Evolutionary conservation across 2,797 vertebrate genomes (phyloP).

Genomic region (Varecia variegata): DNA sequence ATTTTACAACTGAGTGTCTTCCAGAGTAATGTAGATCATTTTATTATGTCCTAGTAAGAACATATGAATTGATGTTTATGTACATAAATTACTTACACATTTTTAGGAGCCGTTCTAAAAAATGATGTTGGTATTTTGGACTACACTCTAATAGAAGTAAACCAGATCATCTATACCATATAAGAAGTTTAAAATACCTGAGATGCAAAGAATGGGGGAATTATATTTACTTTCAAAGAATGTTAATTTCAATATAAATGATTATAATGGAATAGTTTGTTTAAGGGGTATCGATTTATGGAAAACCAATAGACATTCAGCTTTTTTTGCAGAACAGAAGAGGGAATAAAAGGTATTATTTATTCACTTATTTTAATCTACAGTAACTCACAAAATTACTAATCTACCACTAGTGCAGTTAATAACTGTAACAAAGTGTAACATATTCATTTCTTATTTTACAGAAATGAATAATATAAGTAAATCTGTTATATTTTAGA

Average conservation of each 20-base stretch:
- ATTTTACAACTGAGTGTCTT: slow-evolving; percentile 35
- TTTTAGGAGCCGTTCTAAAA: slow-evolving; percentile 38
- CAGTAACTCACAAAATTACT: slow-evolving; percentile 40
- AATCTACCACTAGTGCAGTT: neutral
- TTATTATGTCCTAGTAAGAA: slow-evolving; percentile 1
- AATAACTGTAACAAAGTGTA: neutral
- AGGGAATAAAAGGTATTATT: neutral
- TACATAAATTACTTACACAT: neutral
- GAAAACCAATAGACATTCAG: slow-evolving; percentile 10
- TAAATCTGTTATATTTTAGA: neutral
- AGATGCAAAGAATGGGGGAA: neutral
- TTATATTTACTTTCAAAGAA: slow-evolving; percentile 31
- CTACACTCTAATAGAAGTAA: neutral
- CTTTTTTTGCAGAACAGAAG: neutral
- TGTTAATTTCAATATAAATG: slow-evolving; percentile 15
- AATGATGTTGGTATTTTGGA: slow-evolving; percentile 28
- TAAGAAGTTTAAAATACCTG: neutral
- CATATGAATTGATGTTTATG: neutral
- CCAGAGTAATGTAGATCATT: neutral
- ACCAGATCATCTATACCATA: neutral
- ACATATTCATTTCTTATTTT: neutral
- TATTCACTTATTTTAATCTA: slow-evolving; percentile 40
- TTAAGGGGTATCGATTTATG: neutral
- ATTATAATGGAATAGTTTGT: slow-evolving; percentile 7
- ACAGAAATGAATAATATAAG: slow-evolving; percentile 17